phyloP scores from a whole-genome alignment of 2,113 vertebrate species.

The Gopherus flavomarginatus region DNA sequence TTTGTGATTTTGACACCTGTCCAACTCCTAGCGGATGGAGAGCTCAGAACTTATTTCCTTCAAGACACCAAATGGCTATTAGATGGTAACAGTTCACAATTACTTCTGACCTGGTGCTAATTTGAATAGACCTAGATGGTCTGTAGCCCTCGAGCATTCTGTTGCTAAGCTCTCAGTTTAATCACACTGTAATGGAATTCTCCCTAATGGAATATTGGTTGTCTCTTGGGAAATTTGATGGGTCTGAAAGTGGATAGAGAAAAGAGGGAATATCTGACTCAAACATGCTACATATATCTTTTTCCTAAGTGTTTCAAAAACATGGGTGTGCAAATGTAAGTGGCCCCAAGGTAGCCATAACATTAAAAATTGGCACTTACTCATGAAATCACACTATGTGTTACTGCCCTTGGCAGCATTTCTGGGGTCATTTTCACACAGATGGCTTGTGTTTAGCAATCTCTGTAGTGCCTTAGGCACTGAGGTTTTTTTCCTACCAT shows the following conservation, averaged over 20 bases:
- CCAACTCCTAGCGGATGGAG: neutral
- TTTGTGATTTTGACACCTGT: neutral
- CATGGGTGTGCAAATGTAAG: neutral
- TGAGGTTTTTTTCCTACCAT: conserved; percentile 17
- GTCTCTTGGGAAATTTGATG: neutral
- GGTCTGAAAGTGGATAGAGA: neutral
- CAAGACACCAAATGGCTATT: neutral
- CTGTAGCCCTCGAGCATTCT: neutral
- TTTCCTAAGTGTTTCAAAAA: conserved; percentile 12
- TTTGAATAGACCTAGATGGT: neutral
- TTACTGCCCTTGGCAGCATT: conserved; percentile 5
- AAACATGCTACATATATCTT: neutral
- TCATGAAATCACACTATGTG: neutral
- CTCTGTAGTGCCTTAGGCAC: conserved; percentile 33
- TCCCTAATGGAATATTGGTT: conserved; percentile 25
- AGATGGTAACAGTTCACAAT: neutral
- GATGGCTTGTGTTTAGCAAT: neutral
- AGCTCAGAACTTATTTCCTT: neutral
- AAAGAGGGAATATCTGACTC: neutral
- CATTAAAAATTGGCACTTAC: neutral
- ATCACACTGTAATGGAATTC: neutral
- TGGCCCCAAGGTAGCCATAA: neutral
- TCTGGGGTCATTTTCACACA: conserved; percentile 6
- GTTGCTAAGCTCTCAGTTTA: neutral
- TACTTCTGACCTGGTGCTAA: neutral